Evolutionary conservation across 2,888 invertebrate genomes (phyloP).

Genomic region (Glyphotaelius pellucidus): DNA sequence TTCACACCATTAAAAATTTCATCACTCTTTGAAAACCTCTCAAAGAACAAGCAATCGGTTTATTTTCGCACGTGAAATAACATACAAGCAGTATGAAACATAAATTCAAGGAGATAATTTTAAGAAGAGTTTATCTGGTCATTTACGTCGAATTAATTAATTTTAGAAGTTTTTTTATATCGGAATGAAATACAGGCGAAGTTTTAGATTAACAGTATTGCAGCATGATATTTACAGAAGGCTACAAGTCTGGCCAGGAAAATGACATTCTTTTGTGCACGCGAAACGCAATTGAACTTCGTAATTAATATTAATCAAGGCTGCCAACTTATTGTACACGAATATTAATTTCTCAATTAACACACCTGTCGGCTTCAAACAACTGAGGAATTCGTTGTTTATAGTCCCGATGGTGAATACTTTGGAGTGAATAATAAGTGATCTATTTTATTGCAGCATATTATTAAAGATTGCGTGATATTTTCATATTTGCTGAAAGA

Average conservation of each 20-base stretch:
- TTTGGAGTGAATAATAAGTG: neutral
- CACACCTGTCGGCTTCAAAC: constrained; percentile 43
- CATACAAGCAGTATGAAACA: neutral
- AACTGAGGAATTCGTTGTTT: neutral
- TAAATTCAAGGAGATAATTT: neutral
- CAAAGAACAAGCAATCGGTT: neutral
- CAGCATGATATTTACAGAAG: neutral
- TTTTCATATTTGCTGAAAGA: neutral
- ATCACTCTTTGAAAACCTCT: neutral
- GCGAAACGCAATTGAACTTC: neutral
- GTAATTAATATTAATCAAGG: neutral
- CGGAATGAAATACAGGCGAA: neutral
- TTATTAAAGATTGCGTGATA: neutral
- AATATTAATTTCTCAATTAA: constrained; percentile 47
- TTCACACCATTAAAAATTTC: neutral
- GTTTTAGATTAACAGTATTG: neutral
- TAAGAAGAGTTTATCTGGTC: neutral
- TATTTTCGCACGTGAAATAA: neutral
- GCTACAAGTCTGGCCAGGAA: constrained; percentile 3
- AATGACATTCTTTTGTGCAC: neutral
- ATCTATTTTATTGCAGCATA: neutral
- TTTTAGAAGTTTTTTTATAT: neutral
- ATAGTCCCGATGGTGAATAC: neutral
- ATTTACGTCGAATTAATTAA: neutral
- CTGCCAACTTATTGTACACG: constrained; percentile 37